A percentile compares a stretch with the other conserved stretches of the same genome.
These are phyloP conservation scores for Ranitomeya variabilis DNA, from an alignment of 2,113 vertebrate genomes.

Conservation along the genomic window DNA sequence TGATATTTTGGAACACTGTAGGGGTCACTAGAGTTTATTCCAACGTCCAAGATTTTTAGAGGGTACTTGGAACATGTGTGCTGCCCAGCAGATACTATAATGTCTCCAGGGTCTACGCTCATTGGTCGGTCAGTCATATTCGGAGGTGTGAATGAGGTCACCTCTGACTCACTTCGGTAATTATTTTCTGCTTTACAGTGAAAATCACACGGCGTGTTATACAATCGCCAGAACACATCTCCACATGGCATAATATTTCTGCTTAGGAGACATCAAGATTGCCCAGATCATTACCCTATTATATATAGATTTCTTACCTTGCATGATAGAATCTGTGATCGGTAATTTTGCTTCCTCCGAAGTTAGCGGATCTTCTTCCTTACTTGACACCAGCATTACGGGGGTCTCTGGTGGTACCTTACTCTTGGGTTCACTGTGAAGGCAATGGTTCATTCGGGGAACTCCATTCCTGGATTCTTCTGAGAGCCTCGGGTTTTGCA, in stretches of 20 bases:
- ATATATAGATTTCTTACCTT: constrained; percentile 66
- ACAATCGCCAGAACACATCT: background rate
- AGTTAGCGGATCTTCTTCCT: background rate
- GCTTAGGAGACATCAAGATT: background rate
- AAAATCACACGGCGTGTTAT: background rate
- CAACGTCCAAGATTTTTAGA: background rate
- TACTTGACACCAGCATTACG: background rate
- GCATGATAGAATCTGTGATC: constrained; percentile 29
- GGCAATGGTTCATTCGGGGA: background rate
- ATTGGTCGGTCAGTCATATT: constrained; percentile 10
- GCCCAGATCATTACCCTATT: background rate
- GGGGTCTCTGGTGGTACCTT: background rate
- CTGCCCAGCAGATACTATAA: background rate
- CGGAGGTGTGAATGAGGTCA: constrained; percentile 17
- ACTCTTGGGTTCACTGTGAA: background rate
- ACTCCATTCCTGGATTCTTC: constrained; percentile 27
- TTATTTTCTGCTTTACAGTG: constrained; percentile 1
- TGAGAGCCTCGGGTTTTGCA: background rate
- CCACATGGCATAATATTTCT: background rate
- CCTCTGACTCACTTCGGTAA: background rate
- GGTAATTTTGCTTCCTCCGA: background rate
- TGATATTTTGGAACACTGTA: background rate
- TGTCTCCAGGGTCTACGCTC: background rate
- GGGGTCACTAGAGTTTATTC: background rate
- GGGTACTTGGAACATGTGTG: background rate